Evolutionary conservation across 1,140 invertebrate genomes (phyloP), one percentile per base, ranked within the genome.

Genomic region (Mercenaria mercenaria): DNA sequence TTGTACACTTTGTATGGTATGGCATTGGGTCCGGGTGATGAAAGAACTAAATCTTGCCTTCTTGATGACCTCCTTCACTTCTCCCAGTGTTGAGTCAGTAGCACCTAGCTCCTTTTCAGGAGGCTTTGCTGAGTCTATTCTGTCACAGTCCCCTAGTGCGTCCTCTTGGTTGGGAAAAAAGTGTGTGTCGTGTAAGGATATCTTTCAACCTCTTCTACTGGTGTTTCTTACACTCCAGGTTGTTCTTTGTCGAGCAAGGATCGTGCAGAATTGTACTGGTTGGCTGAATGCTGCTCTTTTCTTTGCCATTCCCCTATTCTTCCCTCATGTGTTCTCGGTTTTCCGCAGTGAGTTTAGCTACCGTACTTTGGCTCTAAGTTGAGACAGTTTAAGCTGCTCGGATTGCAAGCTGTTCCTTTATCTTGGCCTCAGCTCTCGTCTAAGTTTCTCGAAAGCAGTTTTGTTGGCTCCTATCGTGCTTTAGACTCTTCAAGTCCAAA

Each of bases 1-100:
- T 83, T 83, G 67, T 85, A 85, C 64, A 85, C 69, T 39, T 85
- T 85, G 83, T 74, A 74, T n/a, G 83, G 83, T 6, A 85, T 85
- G 50, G 69, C 67, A 37, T 76, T 85, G 32, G 82, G 82, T 69
- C 82, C 82, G 18, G 82, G 59, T 0, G 83, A 39, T 52, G 61
- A 84, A 32, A 41, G 67, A n/a, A 34, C 72, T 34, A 82, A 34
- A 34, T 61, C 79, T 59, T 37, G 79, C 79, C 39, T 82, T 82
- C 29, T 64, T 82, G 32, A 84, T 52, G 67, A 50, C 39, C 18
- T 61, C 79, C 37, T 82, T 82, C 34, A 82, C 79, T 34, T 82
- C 79, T 34, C 79, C 79, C 52, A 82, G 56, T n/a, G 59, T 82
- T 61, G 79, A 52, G 20, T 82, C 79, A 39, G 79, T 61, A 34